These are phyloP conservation scores for Sinodicranocentrus sp. DNA, from an alignment of 2,888 invertebrate genomes.

Conservation along the genomic window DNA sequence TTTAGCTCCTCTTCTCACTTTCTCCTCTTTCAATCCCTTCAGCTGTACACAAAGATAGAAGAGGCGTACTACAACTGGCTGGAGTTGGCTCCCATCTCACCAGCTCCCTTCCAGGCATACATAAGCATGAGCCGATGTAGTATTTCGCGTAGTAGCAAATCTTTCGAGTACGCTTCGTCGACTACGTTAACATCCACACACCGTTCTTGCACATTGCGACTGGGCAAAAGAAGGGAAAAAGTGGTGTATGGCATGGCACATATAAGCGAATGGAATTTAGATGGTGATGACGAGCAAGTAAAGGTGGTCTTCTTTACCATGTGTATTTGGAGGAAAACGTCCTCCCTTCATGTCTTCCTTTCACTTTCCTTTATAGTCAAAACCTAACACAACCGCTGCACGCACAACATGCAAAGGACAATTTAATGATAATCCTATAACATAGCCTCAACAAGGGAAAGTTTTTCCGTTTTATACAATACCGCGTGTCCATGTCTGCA, in stretches of 20 bases:
- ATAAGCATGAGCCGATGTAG: constrained; percentile 20
- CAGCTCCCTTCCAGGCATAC: constrained; percentile 23
- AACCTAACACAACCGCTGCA: too few species aligned
- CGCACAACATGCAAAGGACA: constrained; percentile 9
- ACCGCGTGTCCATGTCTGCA: constrained; percentile 8
- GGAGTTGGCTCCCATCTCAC: not conserved
- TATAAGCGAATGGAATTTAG: constrained; percentile 40
- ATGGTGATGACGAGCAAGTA: constrained; percentile 17
- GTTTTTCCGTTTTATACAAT: not conserved
- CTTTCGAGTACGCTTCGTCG: constrained; percentile 52
- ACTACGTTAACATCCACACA: constrained; percentile 22
- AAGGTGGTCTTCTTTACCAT: constrained; percentile 27
- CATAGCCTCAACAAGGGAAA: constrained; percentile 10
- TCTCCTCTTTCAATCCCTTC: constrained; percentile 30
- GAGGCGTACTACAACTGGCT: not conserved
- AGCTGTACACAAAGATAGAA: constrained; percentile 42
- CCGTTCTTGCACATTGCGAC: not conserved
- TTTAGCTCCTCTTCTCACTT: constrained; percentile 62
- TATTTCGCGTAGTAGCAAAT: constrained; percentile 30
- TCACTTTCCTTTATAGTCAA: not conserved
- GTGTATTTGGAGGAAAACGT: constrained; percentile 5
- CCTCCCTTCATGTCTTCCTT: constrained; percentile 22
- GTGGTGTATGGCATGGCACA: constrained; percentile 19
- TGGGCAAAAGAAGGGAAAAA: too few species aligned
- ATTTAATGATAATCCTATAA: constrained; percentile 38